A percentile compares a stretch with the other conserved stretches of the same genome.
Conservation (phyloP, 2,113 vertebrate genomes). For the Ciconia stormi region DNA sequence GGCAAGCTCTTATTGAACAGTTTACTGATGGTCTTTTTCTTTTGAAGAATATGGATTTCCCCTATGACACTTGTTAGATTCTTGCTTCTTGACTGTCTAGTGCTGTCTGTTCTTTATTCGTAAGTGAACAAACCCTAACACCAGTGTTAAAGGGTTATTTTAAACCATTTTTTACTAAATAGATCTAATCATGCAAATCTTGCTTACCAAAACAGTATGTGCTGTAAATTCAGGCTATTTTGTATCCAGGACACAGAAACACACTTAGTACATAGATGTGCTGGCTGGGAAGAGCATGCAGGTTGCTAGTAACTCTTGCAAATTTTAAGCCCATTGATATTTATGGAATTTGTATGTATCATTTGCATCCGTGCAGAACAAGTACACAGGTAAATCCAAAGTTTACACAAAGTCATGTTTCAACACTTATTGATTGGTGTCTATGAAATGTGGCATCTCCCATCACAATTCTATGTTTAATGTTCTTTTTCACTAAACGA, state of each 20-base stretch:
- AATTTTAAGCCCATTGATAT: background rate
- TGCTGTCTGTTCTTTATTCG: background rate
- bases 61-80: background rate
- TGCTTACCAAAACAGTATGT: background rate
- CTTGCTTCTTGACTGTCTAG: background rate
- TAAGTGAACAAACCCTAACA: background rate
- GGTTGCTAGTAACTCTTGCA: background rate
- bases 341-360: background rate
- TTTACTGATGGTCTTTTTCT: background rate
- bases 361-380: background rate
- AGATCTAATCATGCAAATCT: background rate
- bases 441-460: background rate
- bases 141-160: background rate
- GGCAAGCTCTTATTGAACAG: background rate
- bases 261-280: background rate
- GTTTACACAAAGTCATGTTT: background rate
- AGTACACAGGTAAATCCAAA: background rate
- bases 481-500: background rate
- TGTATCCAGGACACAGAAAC: background rate
- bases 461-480: background rate
- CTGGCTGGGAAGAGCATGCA: background rate
- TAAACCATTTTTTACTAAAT: background rate
- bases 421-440: background rate
- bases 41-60: background rate
- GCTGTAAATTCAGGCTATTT: conserved; percentile 6